phyloP scores from a whole-genome alignment of 2,797 vertebrate genomes.

The Cetoscarus ocellatus region DNA sequence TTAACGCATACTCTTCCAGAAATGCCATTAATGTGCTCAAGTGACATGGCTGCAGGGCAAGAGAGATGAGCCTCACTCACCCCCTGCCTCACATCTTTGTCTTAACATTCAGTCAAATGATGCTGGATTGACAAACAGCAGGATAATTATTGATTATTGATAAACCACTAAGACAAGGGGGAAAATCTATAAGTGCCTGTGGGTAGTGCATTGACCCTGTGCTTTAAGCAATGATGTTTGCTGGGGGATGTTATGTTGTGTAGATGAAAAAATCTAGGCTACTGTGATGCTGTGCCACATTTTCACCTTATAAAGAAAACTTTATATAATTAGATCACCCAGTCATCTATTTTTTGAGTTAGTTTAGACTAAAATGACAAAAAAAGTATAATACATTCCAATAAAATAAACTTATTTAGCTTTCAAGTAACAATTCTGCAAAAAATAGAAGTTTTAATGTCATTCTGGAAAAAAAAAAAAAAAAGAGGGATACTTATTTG shows the following conservation, averaged over 20 bases:
- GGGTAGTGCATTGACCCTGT: constrained; percentile 39
- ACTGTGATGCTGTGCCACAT: constrained; percentile 10
- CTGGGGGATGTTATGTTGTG: constrained; percentile 39
- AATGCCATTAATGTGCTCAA: constrained; percentile 55
- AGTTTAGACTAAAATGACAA: background rate
- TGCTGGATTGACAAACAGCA: constrained; percentile 66
- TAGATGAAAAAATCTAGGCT: constrained; percentile 46
- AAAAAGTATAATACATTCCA: background rate
- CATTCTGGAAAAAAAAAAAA: too few relatives aligned
- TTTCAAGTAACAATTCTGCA: too few relatives aligned
- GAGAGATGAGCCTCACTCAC: constrained; percentile 62
- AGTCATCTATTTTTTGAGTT: background rate
- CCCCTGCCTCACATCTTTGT: constrained; percentile 40
- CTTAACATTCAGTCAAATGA: constrained; percentile 54
- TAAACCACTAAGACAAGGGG: constrained; percentile 67
- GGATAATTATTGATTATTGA: constrained; percentile 76
- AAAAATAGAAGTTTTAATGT: too few relatives aligned
- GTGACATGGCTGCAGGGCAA: constrained; percentile 65
- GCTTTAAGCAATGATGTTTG: constrained; percentile 52
- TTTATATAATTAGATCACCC: constrained; percentile 7
- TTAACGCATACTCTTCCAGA: constrained; percentile 46
- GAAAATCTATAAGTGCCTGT: constrained; percentile 63
- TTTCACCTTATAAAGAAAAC: background rate
- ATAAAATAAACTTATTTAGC: too few relatives aligned
- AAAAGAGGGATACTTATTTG: too few relatives aligned